These are phyloP conservation scores for Lepidocyrtoides sp. DNA, from an alignment of 2,888 invertebrate genomes.

Conservation along the genomic window DNA sequence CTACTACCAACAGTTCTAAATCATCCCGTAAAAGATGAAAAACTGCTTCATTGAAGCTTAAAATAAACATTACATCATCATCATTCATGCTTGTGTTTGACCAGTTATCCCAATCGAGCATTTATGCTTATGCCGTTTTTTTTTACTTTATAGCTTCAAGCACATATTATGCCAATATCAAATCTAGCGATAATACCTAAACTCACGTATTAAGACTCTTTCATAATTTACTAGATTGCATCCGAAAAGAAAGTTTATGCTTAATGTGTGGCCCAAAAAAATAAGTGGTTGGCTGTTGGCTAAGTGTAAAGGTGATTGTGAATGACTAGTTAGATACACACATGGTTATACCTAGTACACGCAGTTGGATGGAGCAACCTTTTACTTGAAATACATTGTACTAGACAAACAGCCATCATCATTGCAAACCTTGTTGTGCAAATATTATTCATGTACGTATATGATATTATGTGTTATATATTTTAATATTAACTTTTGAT, in stretches of 20 bases:
- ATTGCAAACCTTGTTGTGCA: too few relatives aligned
- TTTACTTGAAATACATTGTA: too few relatives aligned
- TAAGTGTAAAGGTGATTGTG: slow-evolving; percentile 34
- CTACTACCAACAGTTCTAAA: slow-evolving; percentile 47
- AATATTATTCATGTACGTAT: too few relatives aligned
- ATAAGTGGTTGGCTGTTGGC: neutral
- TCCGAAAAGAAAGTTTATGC: neutral
- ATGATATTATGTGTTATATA: too few relatives aligned
- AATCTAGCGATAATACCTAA: too few relatives aligned
- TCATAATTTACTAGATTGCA: too few relatives aligned
- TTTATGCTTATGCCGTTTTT: too few relatives aligned
- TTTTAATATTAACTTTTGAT: neutral
- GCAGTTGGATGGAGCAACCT: too few relatives aligned
- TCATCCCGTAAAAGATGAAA: slow-evolving; percentile 69
- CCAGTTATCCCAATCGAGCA: slow-evolving; percentile 58
- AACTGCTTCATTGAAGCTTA: slow-evolving; percentile 75
- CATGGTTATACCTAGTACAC: too few relatives aligned
- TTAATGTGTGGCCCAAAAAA: too few relatives aligned
- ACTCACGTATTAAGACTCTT: too few relatives aligned
- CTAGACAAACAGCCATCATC: too few relatives aligned
- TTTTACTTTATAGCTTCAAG: neutral
- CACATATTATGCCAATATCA: neutral
- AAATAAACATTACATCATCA: slow-evolving; percentile 79
- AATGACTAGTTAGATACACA: slow-evolving; percentile 12
- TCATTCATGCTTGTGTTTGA: slow-evolving; percentile 22